Evolutionary conservation across 2,113 vertebrate genomes (phyloP), one percentile per base, ranked within the genome.

Genomic region (Tenrec ecaudatus): DNA sequence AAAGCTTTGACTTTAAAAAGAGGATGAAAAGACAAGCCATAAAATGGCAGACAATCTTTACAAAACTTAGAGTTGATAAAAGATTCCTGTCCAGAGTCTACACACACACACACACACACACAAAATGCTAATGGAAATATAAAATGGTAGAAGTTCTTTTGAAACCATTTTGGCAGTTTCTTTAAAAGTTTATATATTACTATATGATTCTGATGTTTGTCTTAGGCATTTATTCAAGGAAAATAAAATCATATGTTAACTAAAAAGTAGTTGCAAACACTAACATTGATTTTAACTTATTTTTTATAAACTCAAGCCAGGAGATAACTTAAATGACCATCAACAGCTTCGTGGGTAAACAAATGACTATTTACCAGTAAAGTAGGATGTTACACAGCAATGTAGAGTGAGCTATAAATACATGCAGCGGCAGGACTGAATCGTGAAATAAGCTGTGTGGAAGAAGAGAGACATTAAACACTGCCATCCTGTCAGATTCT

Each of bases 181-280:
- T 92, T 79, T 20, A 19, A 22, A 22, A 25, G 19, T 19, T 62
- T 62, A 62, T 62, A 62, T 22, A 62, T 62, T 25, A 62, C 60
- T 62, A 22, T 62, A 62, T 76, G 78, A 91, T 73, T 23, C 7
- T 82, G 25, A 8, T 53, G 0, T 86, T 87, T 91, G 53, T 80
- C 64, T 91, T 88, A 40, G 31, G 22, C 60, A n/a, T 91, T 88
- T 78, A 84, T 27, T 38, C 57, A 91, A 47, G 62, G 33, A 76
- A 76, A 85, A 69, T 62, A 2, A 62, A 62, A 25, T 8, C 36
- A 64, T 80, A 29, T 78, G 7, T 85, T 93, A 47, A 33, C 82
- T 66, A 31, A 60, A 94, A 88, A 27, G 0, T 57, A 15, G 8
- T 36, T 53, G 47, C 47, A 53, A 53, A 58, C 43, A 25, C 22